These are phyloP conservation scores for Agapostemon virescens DNA, from an alignment of 2,888 invertebrate genomes.

Conservation along the genomic window DNA sequence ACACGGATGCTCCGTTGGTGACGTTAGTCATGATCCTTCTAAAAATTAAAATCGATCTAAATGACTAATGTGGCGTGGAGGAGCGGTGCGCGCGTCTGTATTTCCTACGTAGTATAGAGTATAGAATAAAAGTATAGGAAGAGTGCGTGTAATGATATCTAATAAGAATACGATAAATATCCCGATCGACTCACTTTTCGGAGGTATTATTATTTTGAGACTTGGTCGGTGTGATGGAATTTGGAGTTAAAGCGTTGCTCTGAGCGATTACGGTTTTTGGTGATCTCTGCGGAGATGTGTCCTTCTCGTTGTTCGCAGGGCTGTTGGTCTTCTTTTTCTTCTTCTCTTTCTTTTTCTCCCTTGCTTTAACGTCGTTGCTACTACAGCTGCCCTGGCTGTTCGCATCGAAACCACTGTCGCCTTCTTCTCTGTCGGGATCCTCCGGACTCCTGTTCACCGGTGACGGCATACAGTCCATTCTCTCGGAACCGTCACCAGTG, in stretches of 20 bases:
- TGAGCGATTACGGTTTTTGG: constrained; percentile 67
- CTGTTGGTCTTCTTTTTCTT: constrained; percentile 83
- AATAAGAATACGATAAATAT: background rate
- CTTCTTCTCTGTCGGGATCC: constrained; percentile 88
- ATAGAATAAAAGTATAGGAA: too few relatives aligned
- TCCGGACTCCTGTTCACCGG: constrained; percentile 77
- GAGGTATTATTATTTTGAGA: constrained; percentile 65
- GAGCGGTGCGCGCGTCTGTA: background rate
- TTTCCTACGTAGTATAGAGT: background rate
- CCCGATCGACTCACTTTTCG: constrained; percentile 57
- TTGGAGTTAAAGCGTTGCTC: constrained; percentile 66
- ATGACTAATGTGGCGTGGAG: background rate
- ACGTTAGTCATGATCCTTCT: constrained; percentile 70
- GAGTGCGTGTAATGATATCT: background rate
- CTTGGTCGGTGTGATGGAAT: constrained; percentile 71
- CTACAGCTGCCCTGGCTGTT: constrained; percentile 94
- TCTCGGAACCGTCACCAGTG: constrained; percentile 72
- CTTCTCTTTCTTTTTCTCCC: constrained; percentile 86
- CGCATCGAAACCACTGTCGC: constrained; percentile 94
- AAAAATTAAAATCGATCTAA: constrained; percentile 19
- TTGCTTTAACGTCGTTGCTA: constrained; percentile 90
- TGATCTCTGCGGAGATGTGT: constrained; percentile 73
- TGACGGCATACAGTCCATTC: constrained; percentile 75
- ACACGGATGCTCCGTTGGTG: constrained; percentile 60
- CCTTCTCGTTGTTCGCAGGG: constrained; percentile 72